A percentile compares a stretch with the other conserved stretches of the same genome.
Conservation (phyloP, 2,797 vertebrate species). For the Remorina albescens region DNA sequence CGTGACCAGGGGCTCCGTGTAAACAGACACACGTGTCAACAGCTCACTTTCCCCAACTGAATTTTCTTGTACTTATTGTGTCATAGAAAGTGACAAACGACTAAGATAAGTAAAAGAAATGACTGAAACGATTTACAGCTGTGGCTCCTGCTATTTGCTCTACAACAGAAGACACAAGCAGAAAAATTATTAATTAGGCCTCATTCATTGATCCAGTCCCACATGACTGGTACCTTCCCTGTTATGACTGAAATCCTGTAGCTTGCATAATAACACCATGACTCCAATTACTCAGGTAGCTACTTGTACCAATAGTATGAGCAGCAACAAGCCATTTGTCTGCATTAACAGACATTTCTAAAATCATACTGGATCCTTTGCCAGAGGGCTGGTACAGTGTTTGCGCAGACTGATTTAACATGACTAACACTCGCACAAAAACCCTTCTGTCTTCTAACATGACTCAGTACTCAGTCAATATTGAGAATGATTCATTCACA, state of each 20-base stretch:
- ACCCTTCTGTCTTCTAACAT: slow-evolving; percentile 68
- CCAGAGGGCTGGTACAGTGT: slow-evolving; percentile 45
- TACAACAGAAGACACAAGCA: not conserved
- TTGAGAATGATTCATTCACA: slow-evolving; percentile 70
- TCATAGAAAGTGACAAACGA: slow-evolving; percentile 9
- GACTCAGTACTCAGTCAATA: slow-evolving; percentile 67
- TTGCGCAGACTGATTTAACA: slow-evolving; percentile 61
- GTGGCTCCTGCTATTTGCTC: not conserved
- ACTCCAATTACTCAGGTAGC: slow-evolving; percentile 8
- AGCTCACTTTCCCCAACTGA: slow-evolving; percentile 28
- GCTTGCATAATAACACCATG: slow-evolving; percentile 9
- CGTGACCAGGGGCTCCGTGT: slow-evolving; percentile 20
- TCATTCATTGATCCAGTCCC: not conserved
- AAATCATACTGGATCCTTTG: slow-evolving; percentile 35
- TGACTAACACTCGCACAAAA: slow-evolving; percentile 57
- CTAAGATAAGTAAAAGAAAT: slow-evolving; percentile 9
- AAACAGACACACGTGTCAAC: slow-evolving; percentile 43
- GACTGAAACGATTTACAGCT: not conserved
- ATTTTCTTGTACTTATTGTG: not conserved
- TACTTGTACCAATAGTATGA: not conserved
- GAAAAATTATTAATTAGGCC: no score
- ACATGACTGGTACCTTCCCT: not conserved
- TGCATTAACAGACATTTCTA: slow-evolving; percentile 32
- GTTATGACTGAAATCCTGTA: not conserved
- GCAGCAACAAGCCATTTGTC: slow-evolving; percentile 36